Conservation (phyloP, 2,113 vertebrate species). For the Gobius niger region DNA sequence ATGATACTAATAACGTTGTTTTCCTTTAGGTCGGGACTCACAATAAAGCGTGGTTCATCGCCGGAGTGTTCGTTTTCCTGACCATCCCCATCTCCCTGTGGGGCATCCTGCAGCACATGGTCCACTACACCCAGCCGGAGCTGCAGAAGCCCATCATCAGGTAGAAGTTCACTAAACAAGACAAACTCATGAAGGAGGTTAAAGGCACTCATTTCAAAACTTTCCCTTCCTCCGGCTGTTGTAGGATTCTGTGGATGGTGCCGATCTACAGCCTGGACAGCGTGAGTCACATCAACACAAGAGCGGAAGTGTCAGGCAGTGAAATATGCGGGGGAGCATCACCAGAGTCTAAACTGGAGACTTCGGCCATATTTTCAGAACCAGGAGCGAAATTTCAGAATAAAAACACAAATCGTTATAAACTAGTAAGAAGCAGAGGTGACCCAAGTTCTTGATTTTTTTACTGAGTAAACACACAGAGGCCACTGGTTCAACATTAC, state of each 20-base stretch:
- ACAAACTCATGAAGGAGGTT: too few relatives aligned
- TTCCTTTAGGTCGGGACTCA: conserved; percentile 85
- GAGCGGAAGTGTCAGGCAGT: neutral
- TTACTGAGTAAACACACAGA: too few relatives aligned
- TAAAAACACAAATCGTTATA: too few relatives aligned
- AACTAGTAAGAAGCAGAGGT: too few relatives aligned
- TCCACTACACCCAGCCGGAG: conserved; percentile 95
- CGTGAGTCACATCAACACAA: conserved; percentile 79
- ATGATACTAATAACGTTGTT: neutral
- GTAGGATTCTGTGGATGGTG: conserved; percentile 98
- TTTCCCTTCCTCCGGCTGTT: conserved; percentile 24
- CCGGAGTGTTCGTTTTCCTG: conserved; percentile 91
- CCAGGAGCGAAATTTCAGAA: too few relatives aligned
- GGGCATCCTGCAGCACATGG: conserved; percentile 94
- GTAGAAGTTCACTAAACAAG: conserved; percentile 32
- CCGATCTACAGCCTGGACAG: conserved; percentile 98
- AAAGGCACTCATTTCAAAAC: neutral
- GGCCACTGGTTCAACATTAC: too few relatives aligned
- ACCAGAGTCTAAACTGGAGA: neutral
- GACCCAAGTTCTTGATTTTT: too few relatives aligned
- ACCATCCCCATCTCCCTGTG: conserved; percentile 95
- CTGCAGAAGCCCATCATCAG: conserved; percentile 96
- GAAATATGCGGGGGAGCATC: neutral
- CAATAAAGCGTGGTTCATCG: conserved; percentile 96
- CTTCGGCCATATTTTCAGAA: too few relatives aligned